phyloP scores from a whole-genome alignment of 2,888 invertebrate species.

The Petrolisthes cinctipes region DNA sequence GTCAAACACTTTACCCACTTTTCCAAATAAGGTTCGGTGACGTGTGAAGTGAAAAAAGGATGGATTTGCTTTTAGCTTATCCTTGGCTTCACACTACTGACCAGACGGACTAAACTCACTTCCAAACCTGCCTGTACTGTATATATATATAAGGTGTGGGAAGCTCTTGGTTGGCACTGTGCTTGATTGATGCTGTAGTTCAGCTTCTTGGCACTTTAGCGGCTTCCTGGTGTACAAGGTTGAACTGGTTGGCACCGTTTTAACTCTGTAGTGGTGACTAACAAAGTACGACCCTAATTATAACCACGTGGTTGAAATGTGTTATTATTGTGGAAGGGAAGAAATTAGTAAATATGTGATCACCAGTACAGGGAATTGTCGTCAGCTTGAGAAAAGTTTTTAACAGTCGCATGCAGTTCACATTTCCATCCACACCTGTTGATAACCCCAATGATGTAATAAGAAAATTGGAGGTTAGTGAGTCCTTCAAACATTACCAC shows the following conservation, averaged over 20 bases:
- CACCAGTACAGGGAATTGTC: no score
- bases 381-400: no score
- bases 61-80: background rate
- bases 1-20: background rate
- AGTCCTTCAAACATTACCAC: no score
- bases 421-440: no score
- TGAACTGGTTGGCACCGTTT: background rate
- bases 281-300: no score
- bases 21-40: background rate
- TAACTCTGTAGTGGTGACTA: background rate
- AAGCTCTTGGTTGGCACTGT: background rate
- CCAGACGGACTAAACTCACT: background rate
- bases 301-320: no score
- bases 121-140: background rate
- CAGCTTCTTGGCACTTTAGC: background rate
- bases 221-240: background rate
- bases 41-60: no score
- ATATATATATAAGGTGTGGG: background rate
- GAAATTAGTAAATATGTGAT: no score
- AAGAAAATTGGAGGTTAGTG: no score
- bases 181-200: background rate
- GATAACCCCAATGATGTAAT: no score
- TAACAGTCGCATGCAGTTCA: no score
- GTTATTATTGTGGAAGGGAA: no score
- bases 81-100: background rate